Percentiles rank a stretch among this genome's conserved stretches.
These are phyloP conservation scores for Cinclus mexicanus DNA, from an alignment of 2,113 vertebrate species.

Conservation along the genomic window DNA sequence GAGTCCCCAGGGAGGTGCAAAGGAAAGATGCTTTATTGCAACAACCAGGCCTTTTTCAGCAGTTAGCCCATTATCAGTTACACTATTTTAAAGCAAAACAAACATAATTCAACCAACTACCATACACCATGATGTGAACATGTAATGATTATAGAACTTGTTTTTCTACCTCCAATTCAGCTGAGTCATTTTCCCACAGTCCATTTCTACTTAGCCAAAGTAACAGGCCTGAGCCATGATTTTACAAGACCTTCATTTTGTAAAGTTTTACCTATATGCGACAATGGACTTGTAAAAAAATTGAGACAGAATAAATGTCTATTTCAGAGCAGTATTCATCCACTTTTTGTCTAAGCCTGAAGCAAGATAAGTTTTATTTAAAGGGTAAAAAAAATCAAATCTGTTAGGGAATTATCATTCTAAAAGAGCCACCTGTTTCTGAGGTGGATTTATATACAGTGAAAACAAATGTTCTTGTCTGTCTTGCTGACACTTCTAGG, in stretches of 20 bases:
- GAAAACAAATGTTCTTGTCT: conserved; percentile 18
- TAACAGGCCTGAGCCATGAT: neutral
- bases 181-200: neutral
- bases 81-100: neutral
- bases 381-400: neutral
- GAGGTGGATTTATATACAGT: neutral
- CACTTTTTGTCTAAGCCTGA: neutral
- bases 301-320: neutral
- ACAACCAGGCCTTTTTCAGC: neutral
- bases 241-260: neutral
- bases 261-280: neutral
- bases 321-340: neutral
- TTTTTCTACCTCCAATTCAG: neutral
- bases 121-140: neutral
- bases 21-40: rapidly evolving
- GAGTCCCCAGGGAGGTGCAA: neutral
- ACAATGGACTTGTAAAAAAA: neutral
- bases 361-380: neutral
- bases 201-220: neutral
- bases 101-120: neutral
- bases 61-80: neutral
- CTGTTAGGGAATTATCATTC: neutral
- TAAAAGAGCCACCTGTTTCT: neutral
- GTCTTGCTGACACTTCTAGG: conserved; percentile 44
- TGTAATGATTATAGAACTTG: neutral